These are phyloP conservation scores for Argyrosomus japonicus DNA, from an alignment of 2,113 vertebrate species.

Conservation along the genomic window DNA sequence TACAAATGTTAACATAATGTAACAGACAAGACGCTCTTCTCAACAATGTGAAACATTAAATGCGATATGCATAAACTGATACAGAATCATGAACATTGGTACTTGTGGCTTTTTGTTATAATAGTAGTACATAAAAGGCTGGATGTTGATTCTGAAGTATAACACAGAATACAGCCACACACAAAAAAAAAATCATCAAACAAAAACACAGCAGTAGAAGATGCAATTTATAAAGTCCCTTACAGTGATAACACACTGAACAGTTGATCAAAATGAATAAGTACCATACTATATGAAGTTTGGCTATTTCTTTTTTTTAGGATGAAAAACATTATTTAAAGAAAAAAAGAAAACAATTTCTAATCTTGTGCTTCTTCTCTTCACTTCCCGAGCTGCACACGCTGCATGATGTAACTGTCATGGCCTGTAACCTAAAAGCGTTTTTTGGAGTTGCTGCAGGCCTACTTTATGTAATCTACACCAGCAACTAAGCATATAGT, in stretches of 20 bases:
- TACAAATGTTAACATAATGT: slow-evolving; percentile 19
- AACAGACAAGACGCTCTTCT: slow-evolving; percentile 20
- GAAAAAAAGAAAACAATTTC: not conserved
- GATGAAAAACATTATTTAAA: not conserved
- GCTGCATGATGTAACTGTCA: too few relatives aligned
- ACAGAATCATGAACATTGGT: slow-evolving; percentile 43
- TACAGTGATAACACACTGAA: slow-evolving; percentile 11
- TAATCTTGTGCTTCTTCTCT: slow-evolving; percentile 51
- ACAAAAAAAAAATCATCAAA: not conserved
- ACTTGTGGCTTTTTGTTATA: slow-evolving; percentile 28
- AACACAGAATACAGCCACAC: slow-evolving; percentile 30
- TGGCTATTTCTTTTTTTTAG: not conserved
- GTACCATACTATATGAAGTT: slow-evolving; percentile 1
- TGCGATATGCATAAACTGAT: slow-evolving; percentile 23
- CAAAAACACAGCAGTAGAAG: slow-evolving; percentile 24
- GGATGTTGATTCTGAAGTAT: slow-evolving; percentile 23
- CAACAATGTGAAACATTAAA: slow-evolving; percentile 21
- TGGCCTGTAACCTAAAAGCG: too few relatives aligned
- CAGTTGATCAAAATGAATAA: slow-evolving; percentile 10
- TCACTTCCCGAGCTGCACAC: not conserved
- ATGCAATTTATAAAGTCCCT: slow-evolving; percentile 1
- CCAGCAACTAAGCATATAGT: too few relatives aligned
- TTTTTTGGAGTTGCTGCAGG: too few relatives aligned
- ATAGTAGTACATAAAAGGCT: slow-evolving; percentile 37
- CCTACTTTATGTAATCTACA: too few relatives aligned